Evolutionary conservation across 1,140 invertebrate genomes (phyloP).

Genomic region (Drosophila chauvacae): DNA sequence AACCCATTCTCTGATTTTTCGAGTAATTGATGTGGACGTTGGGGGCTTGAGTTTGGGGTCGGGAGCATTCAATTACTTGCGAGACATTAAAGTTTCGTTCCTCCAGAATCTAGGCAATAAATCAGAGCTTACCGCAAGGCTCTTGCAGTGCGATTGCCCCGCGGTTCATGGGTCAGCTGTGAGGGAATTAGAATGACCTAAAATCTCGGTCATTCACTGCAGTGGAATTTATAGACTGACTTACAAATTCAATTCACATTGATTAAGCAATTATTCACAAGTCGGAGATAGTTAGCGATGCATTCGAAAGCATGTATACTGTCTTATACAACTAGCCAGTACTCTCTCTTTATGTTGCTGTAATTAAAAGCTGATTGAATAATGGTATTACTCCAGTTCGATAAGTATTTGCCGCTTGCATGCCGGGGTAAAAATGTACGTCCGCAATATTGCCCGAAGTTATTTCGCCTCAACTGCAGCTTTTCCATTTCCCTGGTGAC

Average conservation of each 20-base stretch:
- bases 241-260: slow-evolving; percentile 12
- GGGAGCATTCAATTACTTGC: slow-evolving; percentile 50
- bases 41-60: background rate
- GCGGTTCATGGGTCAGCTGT: slow-evolving; percentile 13
- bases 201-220: background rate
- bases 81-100: slow-evolving; percentile 8
- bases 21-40: slow-evolving; percentile 33
- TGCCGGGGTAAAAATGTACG: slow-evolving; percentile 30
- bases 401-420: slow-evolving; percentile 28
- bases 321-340: slow-evolving; percentile 44
- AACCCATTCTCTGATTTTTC: slow-evolving; percentile 21
- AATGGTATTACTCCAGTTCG: slow-evolving; percentile 34
- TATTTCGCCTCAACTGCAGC: slow-evolving; percentile 2
- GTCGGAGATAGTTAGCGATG: slow-evolving; percentile 16
- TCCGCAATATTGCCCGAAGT: slow-evolving; percentile 40
- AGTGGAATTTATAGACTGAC: slow-evolving; percentile 3
- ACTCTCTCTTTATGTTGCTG: slow-evolving; percentile 8
- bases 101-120: slow-evolving; percentile 23
- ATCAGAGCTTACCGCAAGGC: slow-evolving; percentile 35
- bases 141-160: slow-evolving; percentile 3
- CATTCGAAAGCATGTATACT: background rate
- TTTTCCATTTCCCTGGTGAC: slow-evolving; percentile 44
- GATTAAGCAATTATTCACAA: slow-evolving; percentile 37
- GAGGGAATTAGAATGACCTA: slow-evolving; percentile 8
- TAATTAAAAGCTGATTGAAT: slow-evolving; percentile 34